phyloP scores from a whole-genome alignment of 2,797 vertebrate species.

The Epinephelus coioides region DNA sequence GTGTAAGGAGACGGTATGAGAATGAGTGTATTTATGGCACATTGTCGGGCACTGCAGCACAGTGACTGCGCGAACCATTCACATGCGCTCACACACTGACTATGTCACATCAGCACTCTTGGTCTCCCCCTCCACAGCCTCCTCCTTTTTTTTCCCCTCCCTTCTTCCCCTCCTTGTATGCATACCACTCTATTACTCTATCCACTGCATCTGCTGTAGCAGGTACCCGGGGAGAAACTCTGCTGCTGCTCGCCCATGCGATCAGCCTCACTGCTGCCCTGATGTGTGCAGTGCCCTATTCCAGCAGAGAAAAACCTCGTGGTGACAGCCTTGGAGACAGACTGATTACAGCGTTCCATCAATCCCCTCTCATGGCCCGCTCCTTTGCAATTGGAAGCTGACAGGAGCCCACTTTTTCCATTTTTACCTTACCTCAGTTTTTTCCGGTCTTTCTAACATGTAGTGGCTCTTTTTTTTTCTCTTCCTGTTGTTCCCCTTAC shows the following conservation, averaged over 20 bases:
- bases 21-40: slow-evolving; percentile 74
- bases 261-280: slow-evolving; percentile 68
- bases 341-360: slow-evolving; percentile 83
- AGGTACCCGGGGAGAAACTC: slow-evolving; percentile 75
- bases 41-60: slow-evolving; percentile 72
- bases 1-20: slow-evolving; percentile 52
- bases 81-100: slow-evolving; percentile 57
- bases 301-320: slow-evolving; percentile 65
- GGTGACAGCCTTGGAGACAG: slow-evolving; percentile 78
- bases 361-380: slow-evolving; percentile 61
- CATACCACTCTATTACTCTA: slow-evolving; percentile 78
- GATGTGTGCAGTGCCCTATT: slow-evolving; percentile 63
- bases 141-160: slow-evolving; percentile 27
- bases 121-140: slow-evolving; percentile 28
- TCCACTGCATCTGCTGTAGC: slow-evolving; percentile 73
- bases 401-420: slow-evolving; percentile 79
- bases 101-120: slow-evolving; percentile 82
- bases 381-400: slow-evolving; percentile 72
- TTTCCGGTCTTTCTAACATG: slow-evolving; percentile 69
- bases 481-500: slow-evolving; percentile 43
- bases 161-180: slow-evolving; percentile 54
- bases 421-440: slow-evolving; percentile 75
- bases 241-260: slow-evolving; percentile 75
- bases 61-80: slow-evolving; percentile 55
- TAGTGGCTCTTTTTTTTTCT: slow-evolving; percentile 50